Evolutionary conservation across 2,797 vertebrate species (phyloP), one percentile per base, ranked within the genome.

Genomic region (Phataginus tricuspis): DNA sequence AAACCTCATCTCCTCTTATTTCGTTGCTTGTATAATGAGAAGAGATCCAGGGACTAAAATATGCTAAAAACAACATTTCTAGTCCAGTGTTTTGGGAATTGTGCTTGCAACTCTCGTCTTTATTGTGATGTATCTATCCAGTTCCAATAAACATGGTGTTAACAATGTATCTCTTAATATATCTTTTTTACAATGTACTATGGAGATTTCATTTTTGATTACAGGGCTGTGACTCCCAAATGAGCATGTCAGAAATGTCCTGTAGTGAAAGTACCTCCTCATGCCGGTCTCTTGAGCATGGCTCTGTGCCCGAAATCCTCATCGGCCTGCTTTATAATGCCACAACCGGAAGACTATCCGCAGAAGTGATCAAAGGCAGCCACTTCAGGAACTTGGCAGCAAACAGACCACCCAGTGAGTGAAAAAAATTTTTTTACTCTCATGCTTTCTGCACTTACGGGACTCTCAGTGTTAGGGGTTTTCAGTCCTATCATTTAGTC

Each of bases 351-450:
- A 99, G 99, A 94, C 99, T 99, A 88, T 99, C 99, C 5, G 99
- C 99, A 97, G 99, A 99, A 98, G 98, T 99, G 98, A 99, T 99
- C 98, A 99, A 99, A 99, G 99, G 99, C 98, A 99, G 99, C 98
- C 99, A 99, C 98, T 99, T 99, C 99, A 99, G 99, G 98, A 99
- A 99, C 98, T 98, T 99, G 98, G 99, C 99, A 97, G 99, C 99
- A 94, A 99, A 99, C 99, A 99, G 99, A 99, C 99, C 99, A 98
- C 99, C 99, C 99, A 99, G 99, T 99, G 99, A 99, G 99, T 99
- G 98, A 97, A 98, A 98, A 98, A 96, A 94, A 90, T 82, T 49
- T 94, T 83, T 96, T 96, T 95, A 97, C 98, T 96, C 96, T 98
- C 96, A 95, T 98, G 96, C 96, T 98, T 97, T 98, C 96, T 97